Conservation (phyloP, 1,140 invertebrate genomes). For the Aphis gossypii region DNA sequence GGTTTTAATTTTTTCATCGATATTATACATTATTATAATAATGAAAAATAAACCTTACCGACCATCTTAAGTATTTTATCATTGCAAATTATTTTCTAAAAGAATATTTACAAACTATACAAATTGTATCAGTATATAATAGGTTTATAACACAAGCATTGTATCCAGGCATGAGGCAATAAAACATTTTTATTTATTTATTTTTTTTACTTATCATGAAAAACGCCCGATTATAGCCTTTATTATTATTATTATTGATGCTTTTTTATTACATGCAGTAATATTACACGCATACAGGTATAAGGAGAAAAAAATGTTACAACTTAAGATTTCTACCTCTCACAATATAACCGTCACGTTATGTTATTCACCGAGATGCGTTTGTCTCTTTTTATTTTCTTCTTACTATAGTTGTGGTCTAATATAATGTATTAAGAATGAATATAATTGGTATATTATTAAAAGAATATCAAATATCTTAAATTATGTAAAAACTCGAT, state of each 20-base stretch:
- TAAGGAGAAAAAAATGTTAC: neutral
- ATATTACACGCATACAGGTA: neutral
- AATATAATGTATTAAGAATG: neutral
- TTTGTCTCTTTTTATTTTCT: neutral
- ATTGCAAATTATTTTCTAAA: neutral
- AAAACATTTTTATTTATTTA: neutral
- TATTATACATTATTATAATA: neutral
- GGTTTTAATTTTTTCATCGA: neutral
- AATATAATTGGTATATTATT: neutral
- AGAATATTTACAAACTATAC: neutral
- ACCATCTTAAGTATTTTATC: neutral
- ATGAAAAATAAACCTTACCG: neutral
- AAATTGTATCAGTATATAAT: neutral
- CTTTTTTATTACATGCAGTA: neutral
- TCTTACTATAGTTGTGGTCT: neutral
- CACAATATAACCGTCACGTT: neutral
- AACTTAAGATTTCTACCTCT: neutral
- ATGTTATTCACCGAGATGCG: too few relatives aligned
- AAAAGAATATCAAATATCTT: neutral
- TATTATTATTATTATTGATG: conserved; percentile 8
- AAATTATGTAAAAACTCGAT: neutral
- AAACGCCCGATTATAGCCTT: neutral
- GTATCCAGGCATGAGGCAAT: neutral
- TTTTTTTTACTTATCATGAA: neutral
- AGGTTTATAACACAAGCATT: neutral